Evolutionary conservation across 2,888 invertebrate species (phyloP).

Genomic region (Rotaria magnacalcarata): DNA sequence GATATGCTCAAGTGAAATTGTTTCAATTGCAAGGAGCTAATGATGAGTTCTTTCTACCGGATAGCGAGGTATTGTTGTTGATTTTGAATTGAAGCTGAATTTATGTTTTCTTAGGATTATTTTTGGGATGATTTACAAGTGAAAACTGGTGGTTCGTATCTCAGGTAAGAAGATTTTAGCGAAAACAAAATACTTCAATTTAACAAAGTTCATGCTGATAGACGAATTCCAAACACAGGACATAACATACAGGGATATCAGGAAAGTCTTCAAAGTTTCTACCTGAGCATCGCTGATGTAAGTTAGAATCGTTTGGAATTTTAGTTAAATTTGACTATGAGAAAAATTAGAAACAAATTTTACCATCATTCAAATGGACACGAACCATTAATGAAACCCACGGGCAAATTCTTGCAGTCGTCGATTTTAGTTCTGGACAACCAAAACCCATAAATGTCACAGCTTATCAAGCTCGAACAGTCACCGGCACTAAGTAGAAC

Average conservation of each 20-base stretch:
- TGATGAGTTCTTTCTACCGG: conserved; percentile 54
- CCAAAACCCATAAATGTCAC: conserved; percentile 31
- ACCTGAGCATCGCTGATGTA: conserved; percentile 42
- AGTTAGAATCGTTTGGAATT: not conserved
- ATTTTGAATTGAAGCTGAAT: not conserved
- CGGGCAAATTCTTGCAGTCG: conserved; percentile 16
- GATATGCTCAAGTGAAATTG: conserved; percentile 50
- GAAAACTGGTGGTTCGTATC: conserved; percentile 49
- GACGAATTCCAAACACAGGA: not conserved
- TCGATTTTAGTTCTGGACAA: conserved; percentile 31
- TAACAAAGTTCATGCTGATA: not conserved
- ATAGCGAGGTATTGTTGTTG: conserved; percentile 48
- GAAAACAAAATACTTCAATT: conserved; percentile 35
- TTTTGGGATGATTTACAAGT: conserved; percentile 43
- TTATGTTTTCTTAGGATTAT: conserved; percentile 47
- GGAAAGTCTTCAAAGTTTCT: conserved; percentile 33
- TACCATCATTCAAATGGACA: conserved; percentile 41
- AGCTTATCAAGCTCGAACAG: conserved; percentile 45
- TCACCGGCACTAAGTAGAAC: conserved; percentile 14
- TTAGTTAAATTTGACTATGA: not conserved
- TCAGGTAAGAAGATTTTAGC: conserved; percentile 14
- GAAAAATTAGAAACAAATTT: not conserved
- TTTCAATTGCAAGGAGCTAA: conserved; percentile 51
- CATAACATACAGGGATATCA: not conserved
- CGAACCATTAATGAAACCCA: conserved; percentile 38